Percentiles rank a stretch among this genome's conserved stretches.
Evolutionary conservation across 2,888 invertebrate species (phyloP).

Genomic region (Aplocera efformata): DNA sequence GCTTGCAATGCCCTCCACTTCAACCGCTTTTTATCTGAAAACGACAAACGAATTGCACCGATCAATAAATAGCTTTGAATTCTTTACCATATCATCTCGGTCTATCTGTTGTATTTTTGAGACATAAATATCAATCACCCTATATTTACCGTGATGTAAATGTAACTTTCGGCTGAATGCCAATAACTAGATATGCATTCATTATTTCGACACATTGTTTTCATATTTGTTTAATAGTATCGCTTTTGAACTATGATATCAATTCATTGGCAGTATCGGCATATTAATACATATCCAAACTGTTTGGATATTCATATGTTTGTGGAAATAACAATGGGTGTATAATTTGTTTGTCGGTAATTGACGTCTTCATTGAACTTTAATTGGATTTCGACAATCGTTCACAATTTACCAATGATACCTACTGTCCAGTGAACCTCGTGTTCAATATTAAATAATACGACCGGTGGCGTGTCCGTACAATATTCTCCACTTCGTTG

Average conservation of each 20-base stretch:
- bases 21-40: conserved; percentile 23
- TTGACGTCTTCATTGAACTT: conserved; percentile 48
- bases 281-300: conserved; percentile 32
- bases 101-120: background rate
- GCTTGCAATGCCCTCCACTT: conserved; percentile 43
- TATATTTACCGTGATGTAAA: conserved; percentile 7
- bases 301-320: conserved; percentile 34
- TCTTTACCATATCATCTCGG: too few relatives aligned
- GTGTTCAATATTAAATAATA: conserved; percentile 38
- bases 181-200: conserved; percentile 14
- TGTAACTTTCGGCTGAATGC: conserved; percentile 13
- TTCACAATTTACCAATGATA: conserved; percentile 40
- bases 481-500: conserved; percentile 30
- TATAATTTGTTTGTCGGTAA: conserved; percentile 44
- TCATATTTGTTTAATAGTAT: conserved; percentile 12
- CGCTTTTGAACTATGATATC: conserved; percentile 23
- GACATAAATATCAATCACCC: background rate
- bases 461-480: conserved; percentile 26
- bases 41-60: conserved; percentile 19
- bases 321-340: conserved; percentile 30
- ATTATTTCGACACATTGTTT: conserved; percentile 22
- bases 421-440: conserved; percentile 39
- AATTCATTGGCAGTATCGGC: conserved; percentile 21
- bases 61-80: background rate
- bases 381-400: conserved; percentile 46